These are phyloP conservation scores for Sialia sialis DNA, from an alignment of 2,113 vertebrate genomes.

Conservation along the genomic window DNA sequence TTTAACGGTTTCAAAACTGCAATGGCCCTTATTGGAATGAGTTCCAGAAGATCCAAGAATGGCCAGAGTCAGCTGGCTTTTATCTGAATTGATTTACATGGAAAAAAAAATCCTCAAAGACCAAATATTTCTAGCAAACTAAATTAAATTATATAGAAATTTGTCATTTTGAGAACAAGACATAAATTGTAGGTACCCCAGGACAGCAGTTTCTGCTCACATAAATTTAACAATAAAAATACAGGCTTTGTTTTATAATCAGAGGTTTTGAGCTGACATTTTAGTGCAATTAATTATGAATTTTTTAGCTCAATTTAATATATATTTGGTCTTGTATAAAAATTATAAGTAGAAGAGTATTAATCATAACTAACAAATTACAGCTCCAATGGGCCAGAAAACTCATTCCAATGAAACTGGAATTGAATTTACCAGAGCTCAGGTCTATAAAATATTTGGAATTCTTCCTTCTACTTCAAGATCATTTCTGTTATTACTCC, in stretches of 20 bases:
- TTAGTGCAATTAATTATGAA: not conserved
- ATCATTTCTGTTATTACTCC: not conserved
- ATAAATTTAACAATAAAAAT: not conserved
- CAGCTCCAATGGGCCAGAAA: not conserved
- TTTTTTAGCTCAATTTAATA: not conserved
- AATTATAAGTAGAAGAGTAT: not conserved
- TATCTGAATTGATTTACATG: not conserved
- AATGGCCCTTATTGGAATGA: not conserved
- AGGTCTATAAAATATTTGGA: not conserved
- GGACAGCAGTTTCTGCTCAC: not conserved
- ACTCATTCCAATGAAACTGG: not conserved
- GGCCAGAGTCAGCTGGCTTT: not conserved
- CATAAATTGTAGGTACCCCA: not conserved
- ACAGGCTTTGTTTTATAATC: not conserved
- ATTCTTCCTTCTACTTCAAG: not conserved
- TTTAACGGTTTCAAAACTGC: not conserved
- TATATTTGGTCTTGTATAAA: not conserved
- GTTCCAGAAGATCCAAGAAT: not conserved
- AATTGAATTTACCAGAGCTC: not conserved
- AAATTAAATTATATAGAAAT: not conserved
- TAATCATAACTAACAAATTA: not conserved
- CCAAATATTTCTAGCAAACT: not conserved
- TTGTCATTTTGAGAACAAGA: not conserved
- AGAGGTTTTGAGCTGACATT: not conserved
- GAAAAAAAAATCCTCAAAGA: not conserved